Evolutionary conservation across 2,797 vertebrate species (phyloP).

Genomic region (Manis javanica): DNA sequence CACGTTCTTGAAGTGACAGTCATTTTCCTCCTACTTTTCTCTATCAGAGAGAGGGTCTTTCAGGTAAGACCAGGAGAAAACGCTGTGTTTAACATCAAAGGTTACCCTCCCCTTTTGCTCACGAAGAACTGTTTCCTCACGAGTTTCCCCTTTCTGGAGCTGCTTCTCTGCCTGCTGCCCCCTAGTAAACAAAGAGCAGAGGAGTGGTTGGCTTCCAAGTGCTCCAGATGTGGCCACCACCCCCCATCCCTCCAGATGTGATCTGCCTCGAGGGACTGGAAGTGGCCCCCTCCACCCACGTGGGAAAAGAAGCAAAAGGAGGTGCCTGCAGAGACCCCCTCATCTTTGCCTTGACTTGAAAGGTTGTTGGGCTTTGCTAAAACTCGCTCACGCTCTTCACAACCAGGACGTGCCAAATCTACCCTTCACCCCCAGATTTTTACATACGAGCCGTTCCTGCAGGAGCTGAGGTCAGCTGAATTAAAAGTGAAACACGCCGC

Average conservation of each 20-base stretch:
- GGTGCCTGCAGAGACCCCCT: neutral
- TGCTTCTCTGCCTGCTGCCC: neutral
- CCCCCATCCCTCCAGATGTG: conserved; percentile 31
- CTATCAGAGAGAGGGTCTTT: neutral
- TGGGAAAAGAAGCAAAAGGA: neutral
- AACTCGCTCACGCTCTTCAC: neutral
- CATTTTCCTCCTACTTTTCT: neutral
- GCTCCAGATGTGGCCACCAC: conserved; percentile 45
- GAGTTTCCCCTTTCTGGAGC: neutral
- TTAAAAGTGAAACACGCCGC: neutral
- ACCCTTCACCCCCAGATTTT: neutral
- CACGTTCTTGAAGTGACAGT: neutral
- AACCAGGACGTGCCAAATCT: neutral
- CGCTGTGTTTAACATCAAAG: conserved; percentile 24
- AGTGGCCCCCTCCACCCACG: neutral
- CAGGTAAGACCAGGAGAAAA: neutral
- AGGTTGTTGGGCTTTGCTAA: neutral
- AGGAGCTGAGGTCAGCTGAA: conserved; percentile 19
- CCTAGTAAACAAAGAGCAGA: neutral
- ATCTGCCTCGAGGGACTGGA: fast-evolving
- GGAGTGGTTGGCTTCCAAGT: neutral
- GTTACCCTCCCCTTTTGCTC: neutral
- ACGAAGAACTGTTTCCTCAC: neutral
- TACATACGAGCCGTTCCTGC: neutral
- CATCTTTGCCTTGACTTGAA: neutral